Evolutionary conservation across 2,113 vertebrate genomes (phyloP).

Genomic region (Plecturocebus donacophilus): DNA sequence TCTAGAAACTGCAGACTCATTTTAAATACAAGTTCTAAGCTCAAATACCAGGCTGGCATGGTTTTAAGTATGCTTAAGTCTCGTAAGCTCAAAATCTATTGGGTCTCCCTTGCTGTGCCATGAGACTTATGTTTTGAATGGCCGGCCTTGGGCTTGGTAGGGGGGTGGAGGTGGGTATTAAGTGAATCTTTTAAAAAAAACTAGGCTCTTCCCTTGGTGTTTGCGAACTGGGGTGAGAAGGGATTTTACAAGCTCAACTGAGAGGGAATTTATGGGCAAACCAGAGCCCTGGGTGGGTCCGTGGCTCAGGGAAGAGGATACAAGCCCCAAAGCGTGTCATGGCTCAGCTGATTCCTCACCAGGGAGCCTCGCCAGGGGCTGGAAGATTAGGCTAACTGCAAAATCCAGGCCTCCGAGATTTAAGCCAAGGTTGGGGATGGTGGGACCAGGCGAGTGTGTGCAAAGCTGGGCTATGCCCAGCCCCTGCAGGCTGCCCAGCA

Average conservation of each 20-base stretch:
- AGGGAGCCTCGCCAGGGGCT: not conserved
- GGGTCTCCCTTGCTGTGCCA: not conserved
- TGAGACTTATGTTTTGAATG: not conserved
- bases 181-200: not conserved
- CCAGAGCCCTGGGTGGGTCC: not conserved
- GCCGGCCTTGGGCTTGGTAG: not conserved
- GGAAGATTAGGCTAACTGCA: not conserved
- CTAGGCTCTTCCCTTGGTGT: slow-evolving; percentile 50
- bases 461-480: not conserved
- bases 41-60: not conserved
- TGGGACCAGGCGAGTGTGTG: not conserved
- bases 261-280: not conserved
- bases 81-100: slow-evolving; percentile 37
- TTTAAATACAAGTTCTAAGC: not conserved
- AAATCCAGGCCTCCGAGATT: not conserved
- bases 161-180: not conserved
- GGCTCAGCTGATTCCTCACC: not conserved
- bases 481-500: not conserved
- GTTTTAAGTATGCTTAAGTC: not conserved
- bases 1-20: not conserved
- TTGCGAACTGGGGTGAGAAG: not conserved
- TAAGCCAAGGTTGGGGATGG: not conserved
- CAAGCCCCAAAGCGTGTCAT: not conserved
- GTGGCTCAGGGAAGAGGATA: not conserved
- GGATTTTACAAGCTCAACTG: not conserved